Base-by-base conservation (phyloP, 1,140 invertebrate species). In the Psilanteris sp. region DNA sequence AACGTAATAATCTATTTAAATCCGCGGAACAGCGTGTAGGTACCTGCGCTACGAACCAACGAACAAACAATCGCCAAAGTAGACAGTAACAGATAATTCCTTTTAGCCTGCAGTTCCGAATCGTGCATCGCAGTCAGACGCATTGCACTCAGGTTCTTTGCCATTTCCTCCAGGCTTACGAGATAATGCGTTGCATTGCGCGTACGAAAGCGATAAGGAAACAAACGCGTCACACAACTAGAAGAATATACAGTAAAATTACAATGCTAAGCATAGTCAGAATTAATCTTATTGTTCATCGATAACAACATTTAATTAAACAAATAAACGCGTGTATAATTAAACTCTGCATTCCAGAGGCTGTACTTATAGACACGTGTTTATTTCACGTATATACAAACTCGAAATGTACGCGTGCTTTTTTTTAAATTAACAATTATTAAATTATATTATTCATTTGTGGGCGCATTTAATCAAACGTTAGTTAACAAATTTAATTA, bases 41-140 rank as follows among this genome's bases (percentile, higher is more conserved):
- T 52, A 43, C 27, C 46, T 66, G 36, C 29, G 29, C 36, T 7
- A 26, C 20, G 11, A 44, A 34, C 59, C 16, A 44, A 61, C 43
- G 55, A 36, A 57, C n/a, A 29, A 43, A 44, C n/a, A n/a, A n/a
- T n/a, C 22, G 41, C 18, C 26, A 9, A 54, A 54, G 39, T 44
- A 52, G 59, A 64, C 61, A 27, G 37, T 16, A 66, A 66, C 61
- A 54, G 61, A 66, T 66, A 66, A 66, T 67, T 55, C 62, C 62
- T 46, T 68, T 57, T 48, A 48, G 32, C 64, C 18, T 39, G 0
- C 39, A 22, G 39, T 67, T 24, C 22, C 27, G 27, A 44, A 20
- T 54, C 36, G 7, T 54, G 37, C 39, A 37, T 66, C 62, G 39
- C 48, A 54, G 48, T 66, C 48, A 54, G 29, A 34, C 22, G 9